Evolutionary conservation across 2,113 vertebrate genomes (phyloP), one percentile per base, ranked within the genome.

Genomic region (Strigops habroptila): DNA sequence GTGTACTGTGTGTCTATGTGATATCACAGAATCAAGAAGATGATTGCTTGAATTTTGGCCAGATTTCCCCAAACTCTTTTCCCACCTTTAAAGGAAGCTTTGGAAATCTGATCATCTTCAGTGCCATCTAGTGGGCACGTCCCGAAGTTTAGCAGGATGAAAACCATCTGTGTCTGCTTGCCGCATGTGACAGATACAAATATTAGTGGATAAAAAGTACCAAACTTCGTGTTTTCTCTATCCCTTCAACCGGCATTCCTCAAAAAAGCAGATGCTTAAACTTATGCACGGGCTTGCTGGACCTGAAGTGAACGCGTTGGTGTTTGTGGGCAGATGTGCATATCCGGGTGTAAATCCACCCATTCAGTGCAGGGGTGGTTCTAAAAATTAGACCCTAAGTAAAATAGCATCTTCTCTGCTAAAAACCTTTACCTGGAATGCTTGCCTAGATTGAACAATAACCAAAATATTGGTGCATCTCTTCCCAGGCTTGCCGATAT

Each of bases 401-500:
- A 22, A 76, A 77, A 6, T 21, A 67, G 13, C 41, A 59, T 51
- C 18, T 68, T 63, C 44, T 80, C n/a, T 70, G 27, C 60, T 87
- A 33, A 51, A 82, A 68, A 7, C 14, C 12, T 71, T 28, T 23
- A 9, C 17, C 43, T 78, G 82, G 16, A 18, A 12, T 1, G 4
- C 43, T 76, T 77, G 17, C 23, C 39, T 30, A 6, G 35, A 5
- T 14, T 18, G 22, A 55, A 4, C 22, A 41, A 8, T 91, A 86
- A 96, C 63, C 31, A 44, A 33, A 51, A 30, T 27, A 3, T 14
- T 4, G 33, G 1, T 73, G 25, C 8, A 3, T 77, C 37, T 86
- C 74, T 74, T 82, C 11, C 6, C 93, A 98, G 96, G 98, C 98
- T 22, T 99, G 99, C 69, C 98, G 99, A 24, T 98, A 99, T 0